phyloP scores from a whole-genome alignment of 2,797 vertebrate species.

The Hippoglossus hippoglossus region DNA sequence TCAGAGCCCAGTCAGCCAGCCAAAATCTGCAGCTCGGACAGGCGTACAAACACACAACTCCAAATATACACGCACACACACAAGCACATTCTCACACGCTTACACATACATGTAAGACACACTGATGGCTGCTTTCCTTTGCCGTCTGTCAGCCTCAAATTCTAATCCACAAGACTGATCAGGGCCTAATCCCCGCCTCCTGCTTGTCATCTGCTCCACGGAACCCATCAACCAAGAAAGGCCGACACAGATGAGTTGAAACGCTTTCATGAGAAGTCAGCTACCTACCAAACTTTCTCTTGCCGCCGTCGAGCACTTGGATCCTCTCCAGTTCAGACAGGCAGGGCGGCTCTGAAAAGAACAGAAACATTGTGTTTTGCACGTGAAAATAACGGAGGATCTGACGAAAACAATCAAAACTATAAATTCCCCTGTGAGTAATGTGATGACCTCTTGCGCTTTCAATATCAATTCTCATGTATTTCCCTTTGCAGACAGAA shows the following conservation, averaged over 20 bases:
- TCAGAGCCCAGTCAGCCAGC: conserved; percentile 71
- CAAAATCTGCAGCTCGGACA: conserved; percentile 63
- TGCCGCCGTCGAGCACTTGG: conserved; percentile 94
- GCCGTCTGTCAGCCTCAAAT: conserved; percentile 57
- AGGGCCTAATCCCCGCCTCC: conserved; percentile 75
- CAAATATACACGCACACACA: conserved; percentile 5
- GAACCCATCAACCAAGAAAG: conserved; percentile 51
- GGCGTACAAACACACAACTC: conserved; percentile 12
- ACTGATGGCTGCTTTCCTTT: conserved; percentile 52
- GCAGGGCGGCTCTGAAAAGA: conserved; percentile 91
- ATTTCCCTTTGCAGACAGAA: conserved; percentile 17
- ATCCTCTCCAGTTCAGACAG: conserved; percentile 93
- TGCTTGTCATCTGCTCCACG: conserved; percentile 74
- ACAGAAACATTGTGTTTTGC: conserved; percentile 3
- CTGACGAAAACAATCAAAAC: too few relatives aligned
- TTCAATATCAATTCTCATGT: conserved; percentile 25
- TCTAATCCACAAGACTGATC: conserved; percentile 76
- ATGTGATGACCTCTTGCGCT: conserved; percentile 12
- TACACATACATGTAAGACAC: conserved; percentile 36
- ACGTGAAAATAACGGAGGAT: neutral
- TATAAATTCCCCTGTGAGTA: conserved; percentile 5
- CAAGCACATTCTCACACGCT: conserved; percentile 18
- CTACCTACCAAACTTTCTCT: conserved; percentile 92
- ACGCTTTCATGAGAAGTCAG: conserved; percentile 31
- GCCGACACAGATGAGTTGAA: conserved; percentile 33